phyloP scores from a whole-genome alignment of 2,888 invertebrate species.

The Limnephilus marmoratus region DNA sequence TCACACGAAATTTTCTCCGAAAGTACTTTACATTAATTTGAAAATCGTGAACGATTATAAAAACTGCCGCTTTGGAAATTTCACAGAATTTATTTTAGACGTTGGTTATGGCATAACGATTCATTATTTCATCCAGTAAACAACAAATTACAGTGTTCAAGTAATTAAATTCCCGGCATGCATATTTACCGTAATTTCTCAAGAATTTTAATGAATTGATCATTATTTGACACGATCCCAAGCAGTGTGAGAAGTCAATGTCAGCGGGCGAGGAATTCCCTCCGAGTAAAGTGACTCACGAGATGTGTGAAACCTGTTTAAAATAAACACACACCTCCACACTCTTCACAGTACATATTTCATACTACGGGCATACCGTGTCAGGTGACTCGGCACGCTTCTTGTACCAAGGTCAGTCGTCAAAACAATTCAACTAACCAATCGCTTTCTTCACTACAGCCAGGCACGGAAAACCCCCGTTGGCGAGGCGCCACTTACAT shows the following conservation, averaged over 20 bases:
- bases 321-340: neutral
- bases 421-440: neutral
- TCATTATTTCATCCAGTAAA: neutral
- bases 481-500: neutral
- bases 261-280: conserved; percentile 37
- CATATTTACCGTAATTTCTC: neutral
- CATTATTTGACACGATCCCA: conserved; percentile 2
- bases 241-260: conserved; percentile 2
- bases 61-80: neutral
- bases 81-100: neutral
- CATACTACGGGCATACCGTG: neutral
- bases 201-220: neutral
- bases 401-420: neutral
- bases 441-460: neutral
- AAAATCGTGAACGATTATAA: neutral
- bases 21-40: neutral
- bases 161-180: neutral
- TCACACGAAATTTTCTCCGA: neutral
- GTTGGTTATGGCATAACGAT: neutral
- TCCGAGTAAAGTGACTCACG: conserved; percentile 29
- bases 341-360: neutral
- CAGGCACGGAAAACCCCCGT: neutral
- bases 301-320: conserved; percentile 21
- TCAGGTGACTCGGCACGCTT: conserved; percentile 2
- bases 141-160: neutral